Evolutionary conservation across 2,797 vertebrate genomes (phyloP).

Genomic region (Rhinophrynus dorsalis): DNA sequence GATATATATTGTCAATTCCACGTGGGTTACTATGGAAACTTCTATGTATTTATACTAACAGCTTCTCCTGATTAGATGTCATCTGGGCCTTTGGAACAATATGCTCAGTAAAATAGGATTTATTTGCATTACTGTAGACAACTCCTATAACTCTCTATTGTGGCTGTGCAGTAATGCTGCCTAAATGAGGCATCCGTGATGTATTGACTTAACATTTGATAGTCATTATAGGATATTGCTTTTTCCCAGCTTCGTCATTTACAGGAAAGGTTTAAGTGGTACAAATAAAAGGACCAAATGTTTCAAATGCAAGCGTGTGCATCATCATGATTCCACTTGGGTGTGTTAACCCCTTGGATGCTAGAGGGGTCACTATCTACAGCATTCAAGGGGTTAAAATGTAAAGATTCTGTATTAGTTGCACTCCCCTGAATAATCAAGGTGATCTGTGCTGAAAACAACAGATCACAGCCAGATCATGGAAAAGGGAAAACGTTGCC

Average conservation of each 20-base stretch:
- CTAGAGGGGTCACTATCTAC: not conserved
- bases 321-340: not conserved
- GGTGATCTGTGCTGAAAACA: not conserved
- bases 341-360: no score
- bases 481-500: not conserved
- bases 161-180: slow-evolving; percentile 5
- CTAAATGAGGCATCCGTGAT: not conserved
- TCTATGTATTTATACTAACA: slow-evolving; percentile 36
- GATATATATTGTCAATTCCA: slow-evolving; percentile 15
- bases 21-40: slow-evolving; percentile 33
- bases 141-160: slow-evolving; percentile 21
- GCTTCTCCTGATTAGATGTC: slow-evolving; percentile 3
- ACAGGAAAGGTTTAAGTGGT: slow-evolving; percentile 1
- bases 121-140: slow-evolving; percentile 19
- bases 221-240: slow-evolving; percentile 1
- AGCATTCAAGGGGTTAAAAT: no score
- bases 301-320: not conserved
- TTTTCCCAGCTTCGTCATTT: slow-evolving; percentile 30
- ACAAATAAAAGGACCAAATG: not conserved
- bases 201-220: slow-evolving; percentile 10
- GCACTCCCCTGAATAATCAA: not conserved
- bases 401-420: no score
- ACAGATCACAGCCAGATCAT: not conserved
- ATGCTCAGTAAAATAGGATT: slow-evolving; percentile 14
- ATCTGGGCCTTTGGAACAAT: slow-evolving; percentile 23